phyloP scores from a whole-genome alignment of 1,140 invertebrate genomes.

The Tetraneura akinire region DNA sequence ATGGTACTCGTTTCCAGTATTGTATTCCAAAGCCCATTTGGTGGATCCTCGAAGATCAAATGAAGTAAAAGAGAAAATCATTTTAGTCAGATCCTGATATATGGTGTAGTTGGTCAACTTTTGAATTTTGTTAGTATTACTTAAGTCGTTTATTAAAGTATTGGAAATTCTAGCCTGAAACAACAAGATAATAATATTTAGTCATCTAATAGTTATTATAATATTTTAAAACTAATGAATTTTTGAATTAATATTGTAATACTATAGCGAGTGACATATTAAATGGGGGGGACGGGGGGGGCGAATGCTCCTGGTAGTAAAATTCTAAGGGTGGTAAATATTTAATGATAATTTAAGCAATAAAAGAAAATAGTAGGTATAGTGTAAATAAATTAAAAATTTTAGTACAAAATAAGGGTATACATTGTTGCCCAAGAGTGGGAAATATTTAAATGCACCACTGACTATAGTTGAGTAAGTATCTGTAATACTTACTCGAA shows the following conservation, averaged over 20 bases:
- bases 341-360: no score
- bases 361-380: no score
- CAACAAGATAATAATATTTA: neutral
- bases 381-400: no score
- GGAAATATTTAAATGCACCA: neutral
- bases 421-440: neutral
- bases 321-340: no score
- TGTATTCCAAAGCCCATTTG: constrained; percentile 12
- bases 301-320: no score
- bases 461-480: neutral
- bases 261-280: neutral
- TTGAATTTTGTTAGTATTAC: neutral
- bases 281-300: neutral
- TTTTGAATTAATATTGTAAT: no score
- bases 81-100: neutral
- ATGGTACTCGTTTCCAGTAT: neutral
- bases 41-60: neutral
- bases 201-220: no score
- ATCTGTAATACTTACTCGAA: constrained; percentile 2
- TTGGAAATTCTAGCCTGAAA: constrained; percentile 15
- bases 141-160: neutral
- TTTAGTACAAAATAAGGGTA: no score
- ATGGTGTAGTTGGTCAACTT: neutral
- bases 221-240: no score
- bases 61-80: neutral